These are phyloP conservation scores for Brevimyrus niger DNA, from an alignment of 2,113 vertebrate genomes.

Conservation along the genomic window DNA sequence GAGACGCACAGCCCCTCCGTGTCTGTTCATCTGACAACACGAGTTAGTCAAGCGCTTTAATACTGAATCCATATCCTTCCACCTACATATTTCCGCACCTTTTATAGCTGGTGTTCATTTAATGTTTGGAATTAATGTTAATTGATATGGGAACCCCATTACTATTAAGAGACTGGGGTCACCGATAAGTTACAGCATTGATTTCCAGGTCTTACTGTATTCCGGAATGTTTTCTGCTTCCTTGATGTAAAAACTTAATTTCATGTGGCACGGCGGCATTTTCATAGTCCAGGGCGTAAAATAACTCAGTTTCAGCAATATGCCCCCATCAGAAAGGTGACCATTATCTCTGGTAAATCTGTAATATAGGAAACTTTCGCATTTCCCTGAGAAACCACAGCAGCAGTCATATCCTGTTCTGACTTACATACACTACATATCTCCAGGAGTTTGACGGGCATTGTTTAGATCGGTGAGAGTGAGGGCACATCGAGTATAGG, in stretches of 20 bases:
- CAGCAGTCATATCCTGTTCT: not conserved
- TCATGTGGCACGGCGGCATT: not conserved
- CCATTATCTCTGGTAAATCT: not conserved
- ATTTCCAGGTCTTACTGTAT: not conserved
- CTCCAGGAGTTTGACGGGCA: not conserved
- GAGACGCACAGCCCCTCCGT: not conserved
- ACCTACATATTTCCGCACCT: not conserved
- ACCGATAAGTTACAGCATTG: not conserved
- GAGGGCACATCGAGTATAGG: not conserved
- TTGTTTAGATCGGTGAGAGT: not conserved
- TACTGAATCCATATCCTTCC: not conserved
- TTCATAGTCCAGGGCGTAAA: not conserved
- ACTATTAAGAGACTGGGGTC: not conserved
- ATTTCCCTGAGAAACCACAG: not conserved
- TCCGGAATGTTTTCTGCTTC: not conserved
- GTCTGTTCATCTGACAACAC: not conserved
- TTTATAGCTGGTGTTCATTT: not conserved
- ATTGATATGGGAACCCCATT: not conserved
- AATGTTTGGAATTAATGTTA: not conserved
- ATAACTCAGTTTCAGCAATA: not conserved
- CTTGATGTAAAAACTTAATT: not conserved
- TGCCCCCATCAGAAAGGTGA: not conserved
- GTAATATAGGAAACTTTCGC: not conserved
- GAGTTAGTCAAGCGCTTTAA: not conserved
- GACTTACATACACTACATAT: not conserved